Percentiles rank a stretch among this genome's conserved stretches.
Evolutionary conservation across 2,797 vertebrate species (phyloP).

Genomic region (Pteronotus mesoamericanus): DNA sequence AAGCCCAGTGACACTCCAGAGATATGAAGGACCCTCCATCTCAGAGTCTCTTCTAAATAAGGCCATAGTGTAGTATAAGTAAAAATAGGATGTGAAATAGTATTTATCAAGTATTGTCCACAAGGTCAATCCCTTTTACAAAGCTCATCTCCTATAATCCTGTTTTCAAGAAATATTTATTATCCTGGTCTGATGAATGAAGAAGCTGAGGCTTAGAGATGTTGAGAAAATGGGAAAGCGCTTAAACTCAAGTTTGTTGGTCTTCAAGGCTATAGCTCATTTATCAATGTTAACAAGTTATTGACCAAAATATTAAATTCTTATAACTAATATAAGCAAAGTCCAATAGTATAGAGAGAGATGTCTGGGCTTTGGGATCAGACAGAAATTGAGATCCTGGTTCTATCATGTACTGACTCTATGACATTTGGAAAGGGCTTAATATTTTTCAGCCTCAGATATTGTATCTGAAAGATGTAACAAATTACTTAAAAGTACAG

Average conservation of each 20-base stretch:
- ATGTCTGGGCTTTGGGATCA: not conserved
- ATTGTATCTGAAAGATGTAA: not conserved
- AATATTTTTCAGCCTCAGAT: not conserved
- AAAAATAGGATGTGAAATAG: not conserved
- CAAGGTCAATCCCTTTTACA: not conserved
- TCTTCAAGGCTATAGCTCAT: not conserved
- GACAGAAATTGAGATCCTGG: not conserved
- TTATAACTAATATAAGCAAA: not conserved
- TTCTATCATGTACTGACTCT: not conserved
- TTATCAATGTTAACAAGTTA: not conserved
- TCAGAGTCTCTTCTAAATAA: not conserved
- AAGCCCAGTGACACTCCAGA: not conserved
- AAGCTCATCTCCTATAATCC: not conserved
- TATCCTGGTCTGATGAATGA: not conserved
- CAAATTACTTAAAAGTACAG: not conserved
- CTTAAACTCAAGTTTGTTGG: not conserved
- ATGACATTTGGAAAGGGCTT: not conserved
- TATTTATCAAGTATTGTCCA: not conserved
- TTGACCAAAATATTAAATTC: not conserved
- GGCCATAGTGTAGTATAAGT: not conserved
- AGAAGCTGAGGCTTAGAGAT: not conserved
- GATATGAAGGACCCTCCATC: not conserved
- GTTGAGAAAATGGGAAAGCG: not conserved
- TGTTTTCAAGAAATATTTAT: not conserved
- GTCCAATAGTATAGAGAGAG: not conserved